phyloP scores from a whole-genome alignment of 2,113 vertebrate genomes.

The Labeo rohita region DNA sequence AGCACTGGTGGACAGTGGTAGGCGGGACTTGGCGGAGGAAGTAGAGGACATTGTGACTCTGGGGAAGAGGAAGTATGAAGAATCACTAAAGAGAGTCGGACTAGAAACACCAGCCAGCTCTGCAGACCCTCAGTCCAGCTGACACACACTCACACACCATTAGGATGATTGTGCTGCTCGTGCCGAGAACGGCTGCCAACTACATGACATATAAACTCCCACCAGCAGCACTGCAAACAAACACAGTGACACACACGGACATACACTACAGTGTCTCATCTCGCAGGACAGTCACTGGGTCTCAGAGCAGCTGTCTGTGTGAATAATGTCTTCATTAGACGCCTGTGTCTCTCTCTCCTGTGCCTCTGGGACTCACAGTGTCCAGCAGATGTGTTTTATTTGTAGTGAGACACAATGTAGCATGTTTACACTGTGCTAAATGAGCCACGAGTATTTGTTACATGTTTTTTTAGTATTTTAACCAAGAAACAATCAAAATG shows the following conservation, averaged over 20 bases:
- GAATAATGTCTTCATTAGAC: neutral
- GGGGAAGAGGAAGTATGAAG: conserved; percentile 85
- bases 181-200: neutral
- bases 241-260: conserved; percentile 2
- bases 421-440: neutral
- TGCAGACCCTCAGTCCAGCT: conserved; percentile 13
- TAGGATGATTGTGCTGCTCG: too few relatives aligned
- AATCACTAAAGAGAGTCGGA: conserved; percentile 84
- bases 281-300: neutral
- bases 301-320: neutral
- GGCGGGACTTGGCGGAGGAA: conserved; percentile 89
- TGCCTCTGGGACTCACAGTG: neutral
- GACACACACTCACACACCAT: conserved; percentile 17
- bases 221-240: conserved; percentile 10
- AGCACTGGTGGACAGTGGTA: conserved; percentile 84
- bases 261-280: neutral
- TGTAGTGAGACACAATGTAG: neutral
- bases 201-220: conserved; percentile 20
- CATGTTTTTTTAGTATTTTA: neutral
- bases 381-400: neutral
- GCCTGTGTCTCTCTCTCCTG: too few relatives aligned
- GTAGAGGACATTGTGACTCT: conserved; percentile 83
- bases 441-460: neutral
- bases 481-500: neutral
- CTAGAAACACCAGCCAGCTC: conserved; percentile 69